Evolutionary conservation across 1,140 invertebrate species (phyloP).

Genomic region (Aphis gossypii): DNA sequence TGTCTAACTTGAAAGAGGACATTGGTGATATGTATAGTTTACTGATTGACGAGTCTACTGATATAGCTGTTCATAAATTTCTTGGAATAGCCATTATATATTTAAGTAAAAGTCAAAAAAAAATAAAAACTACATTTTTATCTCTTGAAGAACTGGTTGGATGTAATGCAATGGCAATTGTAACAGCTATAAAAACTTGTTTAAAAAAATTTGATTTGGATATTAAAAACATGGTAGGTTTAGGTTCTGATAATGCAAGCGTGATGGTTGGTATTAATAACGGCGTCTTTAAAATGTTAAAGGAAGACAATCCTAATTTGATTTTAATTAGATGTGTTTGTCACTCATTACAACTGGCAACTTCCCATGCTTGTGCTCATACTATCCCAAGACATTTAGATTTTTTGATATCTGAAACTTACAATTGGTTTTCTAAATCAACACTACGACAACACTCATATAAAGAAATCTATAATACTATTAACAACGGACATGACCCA

Average conservation of each 20-base stretch:
- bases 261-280: not conserved
- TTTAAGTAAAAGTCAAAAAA: not conserved
- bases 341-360: not conserved
- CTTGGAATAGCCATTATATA: not conserved
- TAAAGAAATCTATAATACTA: not conserved
- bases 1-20: not conserved
- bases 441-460: not conserved
- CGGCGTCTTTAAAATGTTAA: not conserved
- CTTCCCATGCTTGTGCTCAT: not conserved
- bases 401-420: not conserved
- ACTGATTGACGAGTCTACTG: not conserved
- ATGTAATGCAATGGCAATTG: not conserved
- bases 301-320: not conserved
- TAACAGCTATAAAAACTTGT: not conserved
- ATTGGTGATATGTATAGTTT: not conserved
- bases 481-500: not conserved
- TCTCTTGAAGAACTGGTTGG: not conserved
- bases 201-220: not conserved
- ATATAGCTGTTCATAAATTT: not conserved
- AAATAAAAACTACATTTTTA: not conserved
- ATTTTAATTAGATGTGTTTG: not conserved
- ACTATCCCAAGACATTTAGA: not conserved
- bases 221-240: not conserved
- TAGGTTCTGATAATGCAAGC: conserved; percentile 11
- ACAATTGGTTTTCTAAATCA: conserved; percentile 9